Evolutionary conservation across 2,888 invertebrate species (phyloP), one percentile per base, ranked within the genome.

Genomic region (Escarpia spicata): DNA sequence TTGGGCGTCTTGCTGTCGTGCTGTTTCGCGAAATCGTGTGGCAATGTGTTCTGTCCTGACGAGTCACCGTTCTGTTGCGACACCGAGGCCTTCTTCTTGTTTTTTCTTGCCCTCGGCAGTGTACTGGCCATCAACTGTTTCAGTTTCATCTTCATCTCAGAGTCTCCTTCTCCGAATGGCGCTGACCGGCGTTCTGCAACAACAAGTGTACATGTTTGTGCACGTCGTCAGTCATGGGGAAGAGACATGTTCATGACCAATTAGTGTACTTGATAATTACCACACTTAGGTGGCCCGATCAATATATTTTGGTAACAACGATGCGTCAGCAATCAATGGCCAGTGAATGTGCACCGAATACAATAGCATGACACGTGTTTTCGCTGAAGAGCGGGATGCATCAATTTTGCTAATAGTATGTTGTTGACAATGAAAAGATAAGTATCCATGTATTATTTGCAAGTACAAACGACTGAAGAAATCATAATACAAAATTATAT

Each of bases 141-240:
- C 44, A 92, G 90, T 45, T 90, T 92, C 92, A 92, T 92, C 75
- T 75, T 75, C 75, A 75, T 75, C 75, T 15, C 75, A 75, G 19
- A 15, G 75, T 75, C 75, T 75, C n/a, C 75, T 52, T 9, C 52
- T 26, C 75, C 75, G 75, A 26, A 26, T 75, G 75, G 75, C 75
- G 2, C 75, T 75, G 19, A 75, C 75, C 75, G 75, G 26, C 75
- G 19, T 4, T 26, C 75, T 75, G 26, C 75, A 75, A 75, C 75
- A 75, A 26, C 75, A 52, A 52, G 52, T n/a, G 75, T 26, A 75
- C 26, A 26, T 3, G 75, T 26, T 75, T 1, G 26, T 52, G 52
- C 12, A 12, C 52, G 52, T 4, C 15, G 52, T 52, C 1, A 52
- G 52, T 12, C 52, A 52, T 37, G 52, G 15, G 9, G 15, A 2